phyloP scores from a whole-genome alignment of 2,113 vertebrate genomes.

The Galbula dea region DNA sequence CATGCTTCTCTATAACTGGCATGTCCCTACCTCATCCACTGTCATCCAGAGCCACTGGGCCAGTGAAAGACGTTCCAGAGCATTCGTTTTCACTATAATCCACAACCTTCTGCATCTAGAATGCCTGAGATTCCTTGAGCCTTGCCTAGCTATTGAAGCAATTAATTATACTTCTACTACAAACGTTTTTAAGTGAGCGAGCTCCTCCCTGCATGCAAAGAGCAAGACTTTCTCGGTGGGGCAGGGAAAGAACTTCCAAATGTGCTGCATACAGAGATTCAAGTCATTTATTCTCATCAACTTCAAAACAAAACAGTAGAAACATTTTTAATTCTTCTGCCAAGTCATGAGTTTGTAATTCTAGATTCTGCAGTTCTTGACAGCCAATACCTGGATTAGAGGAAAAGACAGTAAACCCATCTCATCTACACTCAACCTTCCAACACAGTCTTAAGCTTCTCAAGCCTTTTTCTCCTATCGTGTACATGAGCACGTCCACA shows the following conservation, averaged over 20 bases:
- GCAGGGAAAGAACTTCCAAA: background rate
- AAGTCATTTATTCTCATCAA: background rate
- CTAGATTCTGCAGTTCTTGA: background rate
- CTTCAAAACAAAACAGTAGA: background rate
- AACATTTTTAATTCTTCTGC: background rate
- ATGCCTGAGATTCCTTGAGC: background rate
- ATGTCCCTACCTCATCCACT: background rate
- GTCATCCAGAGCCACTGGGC: background rate
- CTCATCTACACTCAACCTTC: background rate
- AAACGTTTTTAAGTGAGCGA: background rate
- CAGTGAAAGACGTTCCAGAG: background rate
- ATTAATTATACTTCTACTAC: background rate
- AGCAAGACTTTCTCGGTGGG: background rate
- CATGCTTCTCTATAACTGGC: rapidly evolving
- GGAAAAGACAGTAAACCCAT: background rate
- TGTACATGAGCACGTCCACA: background rate
- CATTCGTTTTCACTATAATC: background rate
- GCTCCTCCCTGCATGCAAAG: background rate
- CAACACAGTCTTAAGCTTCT: background rate
- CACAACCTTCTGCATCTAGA: background rate
- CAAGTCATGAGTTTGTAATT: background rate
- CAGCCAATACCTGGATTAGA: background rate
- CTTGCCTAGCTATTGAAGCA: background rate
- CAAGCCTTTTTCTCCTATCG: background rate
- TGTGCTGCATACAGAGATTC: background rate